Evolutionary conservation across 2,888 invertebrate genomes (phyloP), one percentile per base, ranked within the genome.

Genomic region (Athrips mouffetella): DNA sequence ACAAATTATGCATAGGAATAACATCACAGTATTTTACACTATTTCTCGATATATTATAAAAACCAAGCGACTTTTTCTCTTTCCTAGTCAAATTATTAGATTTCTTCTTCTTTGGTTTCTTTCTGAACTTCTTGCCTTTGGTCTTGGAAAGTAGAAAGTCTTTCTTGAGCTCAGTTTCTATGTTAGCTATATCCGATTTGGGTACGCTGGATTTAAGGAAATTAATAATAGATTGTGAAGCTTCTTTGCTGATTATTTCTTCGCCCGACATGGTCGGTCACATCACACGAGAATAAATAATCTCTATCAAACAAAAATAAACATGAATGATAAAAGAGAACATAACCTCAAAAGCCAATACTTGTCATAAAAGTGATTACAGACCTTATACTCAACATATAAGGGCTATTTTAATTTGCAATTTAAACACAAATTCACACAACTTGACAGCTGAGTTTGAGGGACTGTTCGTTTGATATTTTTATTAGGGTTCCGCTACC

Each of bases 1-100:
- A 96, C 53, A 95, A 80, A 6, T 89, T 61, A 70, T 95, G 89
- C 54, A 96, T 76, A 0, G 90, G 89, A 37, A 91, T 48, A 2
- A 93, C 80, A 55, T 94, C 91, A n/a, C 66, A 67, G 63, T 93
- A 95, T 52, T 89, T 89, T 52, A 95, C 80, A 51, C 90, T 89
- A 1, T 86, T 82, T 51, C 90, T 90, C 2, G 91, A 90, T 48
- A 94, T 76, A 45, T 89, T 89, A 61, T 92, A 90, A 16, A 95
- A 84, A 15, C 93, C 92, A 2, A 94, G 68, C 1, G 80, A 59
- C 48, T 89, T 89, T 53, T 91, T 90, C 63, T 93, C 91, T 53
- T 89, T 89, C 20, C 91, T 81, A 0, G 90, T 91, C 15, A 93
- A 70, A 25, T 85, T 86, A 18, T 77, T 80, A 1, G 80, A 79